Conservation (phyloP, 2,113 vertebrate genomes). For the Marmota flaviventris region DNA sequence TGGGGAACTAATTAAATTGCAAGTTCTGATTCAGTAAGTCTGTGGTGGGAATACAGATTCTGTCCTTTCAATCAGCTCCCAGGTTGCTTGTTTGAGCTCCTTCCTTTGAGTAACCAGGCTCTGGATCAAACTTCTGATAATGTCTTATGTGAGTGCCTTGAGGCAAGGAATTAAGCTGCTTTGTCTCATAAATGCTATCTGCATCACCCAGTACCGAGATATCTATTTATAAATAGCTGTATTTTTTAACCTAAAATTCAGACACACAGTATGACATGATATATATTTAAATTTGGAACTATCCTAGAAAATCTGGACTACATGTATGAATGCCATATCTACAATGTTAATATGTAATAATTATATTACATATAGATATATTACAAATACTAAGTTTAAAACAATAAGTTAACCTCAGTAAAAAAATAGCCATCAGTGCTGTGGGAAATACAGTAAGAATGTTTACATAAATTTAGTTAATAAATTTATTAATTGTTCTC, state of each 20-base stretch:
- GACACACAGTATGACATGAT: neutral
- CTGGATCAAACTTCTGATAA: neutral
- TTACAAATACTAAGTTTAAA: constrained; percentile 48
- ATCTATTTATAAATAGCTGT: neutral
- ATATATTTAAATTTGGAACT: neutral
- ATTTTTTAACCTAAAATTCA: constrained; percentile 12
- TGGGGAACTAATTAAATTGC: neutral
- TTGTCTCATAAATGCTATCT: neutral
- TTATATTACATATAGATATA: neutral
- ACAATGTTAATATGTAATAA: neutral
- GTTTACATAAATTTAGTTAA: neutral
- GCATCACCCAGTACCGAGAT: neutral
- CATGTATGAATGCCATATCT: neutral
- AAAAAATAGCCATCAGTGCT: neutral
- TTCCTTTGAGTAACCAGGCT: neutral
- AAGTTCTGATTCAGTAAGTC: neutral
- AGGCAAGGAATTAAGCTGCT: neutral
- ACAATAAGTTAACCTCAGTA: neutral
- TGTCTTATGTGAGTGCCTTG: neutral
- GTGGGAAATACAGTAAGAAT: neutral
- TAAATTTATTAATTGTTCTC: neutral
- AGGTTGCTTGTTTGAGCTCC: neutral
- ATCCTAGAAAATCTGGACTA: neutral
- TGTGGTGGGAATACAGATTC: neutral
- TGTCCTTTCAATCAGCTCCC: neutral